Conservation (phyloP, 2,888 invertebrate species). For the Atethmia centrago region DNA sequence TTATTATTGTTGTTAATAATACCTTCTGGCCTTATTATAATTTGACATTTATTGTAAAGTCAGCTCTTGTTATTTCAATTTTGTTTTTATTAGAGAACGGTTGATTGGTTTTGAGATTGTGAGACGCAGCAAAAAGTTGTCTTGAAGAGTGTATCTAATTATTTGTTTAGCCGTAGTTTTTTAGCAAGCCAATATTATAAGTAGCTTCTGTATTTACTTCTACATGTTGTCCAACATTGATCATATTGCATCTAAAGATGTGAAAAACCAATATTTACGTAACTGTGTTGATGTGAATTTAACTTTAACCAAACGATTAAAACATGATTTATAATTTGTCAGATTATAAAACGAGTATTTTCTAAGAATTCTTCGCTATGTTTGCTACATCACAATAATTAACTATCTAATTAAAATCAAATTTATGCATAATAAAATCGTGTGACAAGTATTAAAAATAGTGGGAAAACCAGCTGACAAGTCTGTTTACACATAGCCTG, state of each 20-base stretch:
- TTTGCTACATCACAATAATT: slow-evolving; percentile 12
- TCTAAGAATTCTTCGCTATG: slow-evolving; percentile 7
- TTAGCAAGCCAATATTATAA: background rate
- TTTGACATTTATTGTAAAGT: slow-evolving; percentile 8
- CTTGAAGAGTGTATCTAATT: too few species aligned
- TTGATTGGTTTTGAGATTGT: background rate
- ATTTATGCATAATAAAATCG: slow-evolving; percentile 32
- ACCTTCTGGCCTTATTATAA: background rate
- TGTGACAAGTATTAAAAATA: slow-evolving; percentile 49
- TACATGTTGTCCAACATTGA: background rate
- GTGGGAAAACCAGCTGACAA: slow-evolving; percentile 37
- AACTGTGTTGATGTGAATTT: slow-evolving; percentile 1
- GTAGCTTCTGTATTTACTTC: background rate
- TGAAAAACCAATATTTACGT: background rate
- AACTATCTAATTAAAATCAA: slow-evolving; percentile 28
- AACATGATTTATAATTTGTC: slow-evolving; percentile 25
- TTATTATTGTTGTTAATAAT: slow-evolving; percentile 6
- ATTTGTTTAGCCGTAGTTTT: background rate
- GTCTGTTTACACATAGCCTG: background rate
- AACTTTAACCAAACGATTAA: background rate
- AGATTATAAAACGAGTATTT: slow-evolving; percentile 25
- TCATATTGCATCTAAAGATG: background rate
- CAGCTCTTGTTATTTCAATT: background rate
- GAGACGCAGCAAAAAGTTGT: background rate
- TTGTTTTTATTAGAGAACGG: slow-evolving; percentile 6